phyloP scores from a whole-genome alignment of 2,797 vertebrate species.

The Hippocampus kuda region DNA sequence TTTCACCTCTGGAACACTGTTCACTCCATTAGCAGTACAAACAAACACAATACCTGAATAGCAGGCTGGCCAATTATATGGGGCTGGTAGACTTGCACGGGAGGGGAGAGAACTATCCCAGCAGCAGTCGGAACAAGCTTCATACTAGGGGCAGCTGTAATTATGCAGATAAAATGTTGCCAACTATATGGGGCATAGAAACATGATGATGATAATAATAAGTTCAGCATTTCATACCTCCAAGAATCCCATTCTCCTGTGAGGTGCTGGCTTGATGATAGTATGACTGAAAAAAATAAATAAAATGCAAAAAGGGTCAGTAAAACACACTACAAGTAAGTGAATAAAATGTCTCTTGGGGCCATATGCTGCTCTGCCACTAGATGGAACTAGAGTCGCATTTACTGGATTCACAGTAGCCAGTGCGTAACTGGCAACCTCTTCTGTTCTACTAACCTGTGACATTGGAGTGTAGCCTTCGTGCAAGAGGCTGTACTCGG shows the following conservation, averaged over 20 bases:
- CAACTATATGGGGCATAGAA: no score
- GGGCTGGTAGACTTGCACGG: slow-evolving; percentile 85
- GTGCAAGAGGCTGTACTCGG: slow-evolving; percentile 86
- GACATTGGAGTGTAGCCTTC: slow-evolving; percentile 80
- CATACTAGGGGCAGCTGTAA: slow-evolving; percentile 62
- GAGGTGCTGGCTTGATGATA: slow-evolving; percentile 76
- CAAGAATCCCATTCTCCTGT: slow-evolving; percentile 73
- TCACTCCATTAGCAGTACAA: neutral
- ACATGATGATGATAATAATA: neutral
- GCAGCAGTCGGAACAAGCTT: slow-evolving; percentile 73
- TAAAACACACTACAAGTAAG: neutral
- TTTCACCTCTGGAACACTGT: neutral
- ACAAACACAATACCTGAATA: slow-evolving; percentile 50
- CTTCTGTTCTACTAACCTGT: slow-evolving; percentile 69
- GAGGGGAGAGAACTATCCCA: slow-evolving; percentile 84
- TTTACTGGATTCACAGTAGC: neutral
- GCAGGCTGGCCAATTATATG: slow-evolving; percentile 65
- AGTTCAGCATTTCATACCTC: slow-evolving; percentile 51
- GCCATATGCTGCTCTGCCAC: slow-evolving; percentile 4
- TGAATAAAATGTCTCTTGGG: neutral
- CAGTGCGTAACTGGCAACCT: neutral
- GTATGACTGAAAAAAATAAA: slow-evolving; percentile 78
- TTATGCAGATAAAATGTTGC: neutral
- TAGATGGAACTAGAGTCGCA: neutral
- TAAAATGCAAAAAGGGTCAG: slow-evolving; percentile 5